phyloP scores from a whole-genome alignment of 2,888 invertebrate species.

The Frankliniella intonsa region DNA sequence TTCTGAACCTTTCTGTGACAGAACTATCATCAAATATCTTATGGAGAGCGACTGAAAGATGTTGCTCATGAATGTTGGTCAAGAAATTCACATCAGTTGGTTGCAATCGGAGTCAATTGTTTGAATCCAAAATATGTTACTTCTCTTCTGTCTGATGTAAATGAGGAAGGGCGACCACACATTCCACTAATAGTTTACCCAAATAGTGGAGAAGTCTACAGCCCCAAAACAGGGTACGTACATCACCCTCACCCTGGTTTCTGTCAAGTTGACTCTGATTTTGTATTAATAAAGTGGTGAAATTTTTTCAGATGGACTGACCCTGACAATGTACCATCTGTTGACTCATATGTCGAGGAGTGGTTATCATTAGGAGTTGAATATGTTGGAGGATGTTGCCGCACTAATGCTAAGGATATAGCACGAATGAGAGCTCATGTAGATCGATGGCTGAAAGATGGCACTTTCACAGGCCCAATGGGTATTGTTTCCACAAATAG shows the following conservation, averaged over 20 bases:
- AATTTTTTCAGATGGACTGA: slow-evolving; percentile 63
- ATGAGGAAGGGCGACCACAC: slow-evolving; percentile 45
- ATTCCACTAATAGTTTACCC: slow-evolving; percentile 86
- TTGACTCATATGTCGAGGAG: slow-evolving; percentile 66
- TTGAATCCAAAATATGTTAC: slow-evolving; percentile 63
- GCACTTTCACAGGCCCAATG: not conserved
- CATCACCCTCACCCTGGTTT: slow-evolving; percentile 28
- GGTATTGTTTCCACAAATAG: slow-evolving; percentile 1
- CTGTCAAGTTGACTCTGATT: too few species aligned
- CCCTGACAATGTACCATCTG: slow-evolving; percentile 62
- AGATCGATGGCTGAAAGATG: slow-evolving; percentile 45
- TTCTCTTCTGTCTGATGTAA: slow-evolving; percentile 55
- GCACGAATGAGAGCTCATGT: slow-evolving; percentile 64
- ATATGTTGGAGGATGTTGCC: slow-evolving; percentile 89
- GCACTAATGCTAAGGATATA: slow-evolving; percentile 78
- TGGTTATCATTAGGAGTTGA: slow-evolving; percentile 79
- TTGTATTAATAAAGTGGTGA: not conserved
- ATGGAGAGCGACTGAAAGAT: slow-evolving; percentile 75
- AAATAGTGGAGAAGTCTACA: slow-evolving; percentile 83
- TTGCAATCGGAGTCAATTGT: slow-evolving; percentile 89
- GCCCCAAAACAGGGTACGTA: slow-evolving; percentile 44
- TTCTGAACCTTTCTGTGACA: slow-evolving; percentile 43
- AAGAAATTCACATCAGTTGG: slow-evolving; percentile 56
- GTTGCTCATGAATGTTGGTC: slow-evolving; percentile 64
- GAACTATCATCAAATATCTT: slow-evolving; percentile 63